phyloP scores from a whole-genome alignment of 1,140 invertebrate species.

The Archegozetes longisetosus region DNA sequence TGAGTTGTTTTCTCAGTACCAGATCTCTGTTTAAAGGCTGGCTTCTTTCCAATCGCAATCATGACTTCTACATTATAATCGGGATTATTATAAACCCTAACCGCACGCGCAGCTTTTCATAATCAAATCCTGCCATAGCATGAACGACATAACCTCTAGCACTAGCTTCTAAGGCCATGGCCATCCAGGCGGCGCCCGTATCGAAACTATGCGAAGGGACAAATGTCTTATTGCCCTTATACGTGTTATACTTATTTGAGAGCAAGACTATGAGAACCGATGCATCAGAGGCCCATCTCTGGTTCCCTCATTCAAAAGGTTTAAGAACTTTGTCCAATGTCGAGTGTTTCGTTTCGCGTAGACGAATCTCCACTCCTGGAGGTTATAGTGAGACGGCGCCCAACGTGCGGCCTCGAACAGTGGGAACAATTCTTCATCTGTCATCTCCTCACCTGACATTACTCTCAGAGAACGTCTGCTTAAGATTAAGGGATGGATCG shows the following conservation, averaged over 20 bases:
- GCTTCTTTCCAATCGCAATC: conserved; percentile 1
- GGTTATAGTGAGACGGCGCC: neutral
- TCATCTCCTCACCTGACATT: neutral
- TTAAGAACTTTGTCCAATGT: neutral
- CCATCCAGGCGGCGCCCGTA: neutral
- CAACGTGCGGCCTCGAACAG: neutral
- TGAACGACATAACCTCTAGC: neutral
- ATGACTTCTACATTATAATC: neutral
- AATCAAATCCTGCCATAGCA: neutral
- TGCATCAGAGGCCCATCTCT: neutral
- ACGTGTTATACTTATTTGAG: neutral
- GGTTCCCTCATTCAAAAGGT: neutral
- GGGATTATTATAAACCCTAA: neutral
- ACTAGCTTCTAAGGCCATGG: neutral
- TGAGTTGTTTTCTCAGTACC: conserved; percentile 7
- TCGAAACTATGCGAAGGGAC: neutral
- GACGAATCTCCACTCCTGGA: neutral
- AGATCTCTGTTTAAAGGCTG: neutral
- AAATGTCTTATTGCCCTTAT: neutral
- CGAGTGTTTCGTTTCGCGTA: neutral
- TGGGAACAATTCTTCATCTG: neutral
- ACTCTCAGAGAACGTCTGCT: neutral
- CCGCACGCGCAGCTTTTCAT: neutral
- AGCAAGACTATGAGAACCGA: neutral
- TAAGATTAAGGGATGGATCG: neutral